Base-by-base conservation (phyloP, 2,888 invertebrate species). In the Drosophila percnosoma region DNA sequence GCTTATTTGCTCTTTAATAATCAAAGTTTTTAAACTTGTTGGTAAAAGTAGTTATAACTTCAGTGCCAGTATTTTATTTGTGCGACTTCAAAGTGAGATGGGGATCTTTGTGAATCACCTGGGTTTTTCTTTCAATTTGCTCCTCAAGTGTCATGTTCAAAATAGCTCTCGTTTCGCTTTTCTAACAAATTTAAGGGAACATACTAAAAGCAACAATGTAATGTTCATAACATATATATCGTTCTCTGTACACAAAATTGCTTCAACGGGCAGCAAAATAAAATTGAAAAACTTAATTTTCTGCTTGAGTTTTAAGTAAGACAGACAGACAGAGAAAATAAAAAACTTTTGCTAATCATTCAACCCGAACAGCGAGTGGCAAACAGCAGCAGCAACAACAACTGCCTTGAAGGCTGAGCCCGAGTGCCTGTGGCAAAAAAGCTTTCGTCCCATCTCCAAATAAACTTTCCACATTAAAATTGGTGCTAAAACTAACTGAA, bases 401-500 rank as follows among this genome's bases (percentile, higher is more conserved):
- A 24, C 27, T 49, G 45, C 63, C 71, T 48, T 11, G 72, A 73
- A 84, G 71, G 24, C 24, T 8, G 45, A 15, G 15, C 24, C 24
- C 24, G 15, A 45, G 15, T 24, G 45, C 15, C 45, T 40, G 69
- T 59, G 59, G 71, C 73, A 67, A 65, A 68, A 76, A 73, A 74
- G 76, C 59, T 61, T 59, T 42, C 55, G 60, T 42, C 62, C 64
- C 49, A 21, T n/a, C 13, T 38, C 15, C 11, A 2, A 18, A 33
- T 48, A 65, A 84, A 85, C 72, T 87, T 85, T 89, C 48, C 72
- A 77, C 89, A 85, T 89, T 85, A 87, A 85, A 89, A 87, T 87
- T 89, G 89, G 76, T 84, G 84, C 82, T 83, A 83, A 89, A 85
- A 87, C 89, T 87, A 87, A 82, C 73, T n/a, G 74, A 89, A 85